A percentile compares a stretch with the other conserved stretches of the same genome.
phyloP scores from a whole-genome alignment of 2,797 vertebrate species.

The Amazona ochrocephala region DNA sequence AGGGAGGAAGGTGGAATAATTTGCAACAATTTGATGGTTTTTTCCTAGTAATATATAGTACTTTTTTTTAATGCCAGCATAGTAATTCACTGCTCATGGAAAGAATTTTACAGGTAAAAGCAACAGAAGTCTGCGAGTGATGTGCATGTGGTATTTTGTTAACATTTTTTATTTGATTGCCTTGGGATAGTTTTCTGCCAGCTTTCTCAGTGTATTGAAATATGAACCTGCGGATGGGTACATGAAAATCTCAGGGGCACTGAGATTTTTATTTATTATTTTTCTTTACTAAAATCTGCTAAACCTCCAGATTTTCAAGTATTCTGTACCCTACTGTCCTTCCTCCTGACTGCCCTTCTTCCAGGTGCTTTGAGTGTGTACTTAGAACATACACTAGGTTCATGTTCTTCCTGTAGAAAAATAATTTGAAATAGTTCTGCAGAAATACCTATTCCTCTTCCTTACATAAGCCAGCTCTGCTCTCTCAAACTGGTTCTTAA shows the following conservation, averaged over 20 bases:
- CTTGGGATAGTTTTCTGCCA: neutral
- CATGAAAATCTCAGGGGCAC: neutral
- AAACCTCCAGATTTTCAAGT: neutral
- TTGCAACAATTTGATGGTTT: neutral
- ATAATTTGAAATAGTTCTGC: neutral
- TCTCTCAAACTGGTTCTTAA: neutral
- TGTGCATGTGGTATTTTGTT: neutral
- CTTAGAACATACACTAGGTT: neutral
- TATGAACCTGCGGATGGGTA: neutral
- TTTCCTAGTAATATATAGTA: neutral
- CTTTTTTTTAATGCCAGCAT: neutral
- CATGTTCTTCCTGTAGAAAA: neutral
- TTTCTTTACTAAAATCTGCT: neutral
- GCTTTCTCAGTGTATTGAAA: neutral
- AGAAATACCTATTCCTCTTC: neutral
- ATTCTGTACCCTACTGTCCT: neutral
- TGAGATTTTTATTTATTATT: neutral
- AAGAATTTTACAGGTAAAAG: neutral
- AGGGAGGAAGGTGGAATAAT: neutral
- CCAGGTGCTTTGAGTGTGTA: neutral
- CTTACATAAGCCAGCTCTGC: neutral
- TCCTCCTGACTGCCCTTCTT: neutral
- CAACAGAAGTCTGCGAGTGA: neutral
- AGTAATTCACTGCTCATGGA: neutral
- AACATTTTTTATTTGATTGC: neutral